These are phyloP conservation scores for Boloria euphrosyne DNA, from an alignment of 2,888 invertebrate species.

Conservation along the genomic window DNA sequence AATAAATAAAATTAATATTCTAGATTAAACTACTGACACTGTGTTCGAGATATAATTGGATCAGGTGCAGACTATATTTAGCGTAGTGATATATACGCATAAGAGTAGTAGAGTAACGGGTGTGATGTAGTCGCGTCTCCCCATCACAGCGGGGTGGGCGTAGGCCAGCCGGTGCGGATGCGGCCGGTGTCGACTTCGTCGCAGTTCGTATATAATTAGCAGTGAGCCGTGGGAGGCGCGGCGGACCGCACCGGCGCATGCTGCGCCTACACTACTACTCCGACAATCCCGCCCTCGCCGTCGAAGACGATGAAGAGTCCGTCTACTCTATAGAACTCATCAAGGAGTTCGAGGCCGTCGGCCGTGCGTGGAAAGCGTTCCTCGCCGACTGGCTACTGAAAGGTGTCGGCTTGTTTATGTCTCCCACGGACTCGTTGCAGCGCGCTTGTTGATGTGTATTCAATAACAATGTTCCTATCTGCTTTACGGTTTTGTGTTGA, in stretches of 20 bases:
- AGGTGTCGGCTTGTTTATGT: conserved; percentile 63
- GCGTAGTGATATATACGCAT: conserved; percentile 43
- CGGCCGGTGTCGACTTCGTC: conserved; percentile 44
- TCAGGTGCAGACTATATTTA: conserved; percentile 47
- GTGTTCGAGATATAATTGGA: conserved; percentile 48
- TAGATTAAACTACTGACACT: conserved; percentile 40
- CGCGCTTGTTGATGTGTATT: conserved; percentile 19
- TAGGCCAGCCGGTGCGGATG: conserved; percentile 43
- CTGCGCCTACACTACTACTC: conserved; percentile 93
- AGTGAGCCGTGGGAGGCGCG: conserved; percentile 79
- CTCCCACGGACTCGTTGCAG: conserved; percentile 40
- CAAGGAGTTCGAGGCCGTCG: conserved; percentile 92
- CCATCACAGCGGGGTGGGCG: conserved; percentile 47
- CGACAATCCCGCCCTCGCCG: conserved; percentile 88
- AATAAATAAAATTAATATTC: conserved; percentile 23
- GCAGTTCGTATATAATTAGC: conserved; percentile 72
- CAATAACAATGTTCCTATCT: conserved; percentile 3
- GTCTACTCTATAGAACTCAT: conserved; percentile 92
- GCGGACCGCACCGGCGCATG: conserved; percentile 84
- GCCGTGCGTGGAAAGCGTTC: conserved; percentile 89
- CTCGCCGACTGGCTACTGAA: conserved; percentile 86
- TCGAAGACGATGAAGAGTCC: conserved; percentile 81
- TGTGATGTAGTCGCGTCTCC: conserved; percentile 49
- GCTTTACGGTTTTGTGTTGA: conserved; percentile 12
- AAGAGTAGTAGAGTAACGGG: conserved; percentile 41